Conservation (phyloP, 2,888 invertebrate species). For the Cantharis rufa region DNA sequence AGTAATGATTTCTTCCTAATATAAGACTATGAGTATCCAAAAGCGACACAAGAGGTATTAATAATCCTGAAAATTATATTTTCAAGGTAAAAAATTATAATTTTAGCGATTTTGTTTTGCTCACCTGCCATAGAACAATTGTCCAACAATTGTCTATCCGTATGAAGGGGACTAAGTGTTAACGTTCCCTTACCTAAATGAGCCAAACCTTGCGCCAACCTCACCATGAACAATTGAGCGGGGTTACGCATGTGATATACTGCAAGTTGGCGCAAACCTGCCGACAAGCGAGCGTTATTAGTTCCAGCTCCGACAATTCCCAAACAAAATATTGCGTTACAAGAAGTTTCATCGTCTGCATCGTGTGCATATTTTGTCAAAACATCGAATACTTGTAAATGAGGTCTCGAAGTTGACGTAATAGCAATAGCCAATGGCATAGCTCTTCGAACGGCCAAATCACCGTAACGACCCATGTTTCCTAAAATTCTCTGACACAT, state of each 20-base stretch:
- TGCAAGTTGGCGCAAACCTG: slow-evolving; percentile 94
- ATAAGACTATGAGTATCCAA: slow-evolving; percentile 58
- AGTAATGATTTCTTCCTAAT: slow-evolving; percentile 90
- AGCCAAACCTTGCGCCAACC: slow-evolving; percentile 93
- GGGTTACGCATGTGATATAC: slow-evolving; percentile 97
- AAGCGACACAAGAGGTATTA: slow-evolving; percentile 46
- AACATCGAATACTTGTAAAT: slow-evolving; percentile 92
- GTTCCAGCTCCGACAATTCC: slow-evolving; percentile 91
- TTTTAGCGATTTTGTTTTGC: background rate
- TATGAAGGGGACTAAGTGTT: slow-evolving; percentile 93
- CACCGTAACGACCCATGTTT: slow-evolving; percentile 69
- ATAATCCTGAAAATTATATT: slow-evolving; percentile 58
- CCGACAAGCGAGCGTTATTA: slow-evolving; percentile 89
- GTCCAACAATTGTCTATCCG: slow-evolving; percentile 90
- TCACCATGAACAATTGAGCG: slow-evolving; percentile 94
- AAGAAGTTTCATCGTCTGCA: slow-evolving; percentile 94
- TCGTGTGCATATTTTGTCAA: slow-evolving; percentile 99
- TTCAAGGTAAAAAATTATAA: slow-evolving; percentile 35
- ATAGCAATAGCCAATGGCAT: slow-evolving; percentile 95
- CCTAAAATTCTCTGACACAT: slow-evolving; percentile 97
- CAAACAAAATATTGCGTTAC: slow-evolving; percentile 97
- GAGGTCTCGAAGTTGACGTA: slow-evolving; percentile 94
- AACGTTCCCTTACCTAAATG: slow-evolving; percentile 99
- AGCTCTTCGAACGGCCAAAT: slow-evolving; percentile 81
- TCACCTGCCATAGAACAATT: slow-evolving; percentile 91